Base-by-base conservation (phyloP, 2,888 invertebrate species). In the Helicoverpa assulta region DNA sequence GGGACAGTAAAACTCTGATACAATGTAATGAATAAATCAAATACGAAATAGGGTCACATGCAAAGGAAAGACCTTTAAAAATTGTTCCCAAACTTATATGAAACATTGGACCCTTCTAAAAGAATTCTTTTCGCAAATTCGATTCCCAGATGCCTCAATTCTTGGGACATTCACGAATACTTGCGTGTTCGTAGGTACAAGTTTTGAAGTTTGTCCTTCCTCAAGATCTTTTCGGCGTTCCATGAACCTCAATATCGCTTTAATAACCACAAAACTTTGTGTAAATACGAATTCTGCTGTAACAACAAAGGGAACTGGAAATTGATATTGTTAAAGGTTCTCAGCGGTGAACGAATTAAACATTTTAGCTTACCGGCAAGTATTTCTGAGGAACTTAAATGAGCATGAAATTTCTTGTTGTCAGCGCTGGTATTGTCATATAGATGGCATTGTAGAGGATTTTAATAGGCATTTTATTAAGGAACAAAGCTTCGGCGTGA, bases 21-120 rank as follows among this genome's bases (percentile, higher is more conserved):
- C 53, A 70, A 68, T 54, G 54, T 71, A 70, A 73, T 82, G 79
- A 82, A 82, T 82, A 81, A 82, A 78, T 82, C 78, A 82, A 52
- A 71, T 7, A 63, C 40, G 14, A 40, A 40, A 40, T 63, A 64
- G 26, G 56, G 43, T 37, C 37, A 67, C 54, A 52, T 18, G 56
- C 14, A 81, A 70, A 64, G 37, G 58, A 33, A 21, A 12, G 21
- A 1, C 16, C 43, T 63, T 68, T 52, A 65, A 67, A 68, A 66
- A 69, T 58, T 61, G 69, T 68, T 58, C 19, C 56, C 50, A 5
- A 56, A 54, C 52, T 64, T 64, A 64, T 59, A 64, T 57, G 55
- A 70, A 65, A 81, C 65, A 67, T 73, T 65, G 59, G 67, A 67
- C 65, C 70, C n/a, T 75, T 40, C 50, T 56, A 57, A 72, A 70